A percentile compares a stretch with the other conserved stretches of the same genome.
Conservation (phyloP, 2,888 invertebrate species). For the Linnaemya tessellans region DNA sequence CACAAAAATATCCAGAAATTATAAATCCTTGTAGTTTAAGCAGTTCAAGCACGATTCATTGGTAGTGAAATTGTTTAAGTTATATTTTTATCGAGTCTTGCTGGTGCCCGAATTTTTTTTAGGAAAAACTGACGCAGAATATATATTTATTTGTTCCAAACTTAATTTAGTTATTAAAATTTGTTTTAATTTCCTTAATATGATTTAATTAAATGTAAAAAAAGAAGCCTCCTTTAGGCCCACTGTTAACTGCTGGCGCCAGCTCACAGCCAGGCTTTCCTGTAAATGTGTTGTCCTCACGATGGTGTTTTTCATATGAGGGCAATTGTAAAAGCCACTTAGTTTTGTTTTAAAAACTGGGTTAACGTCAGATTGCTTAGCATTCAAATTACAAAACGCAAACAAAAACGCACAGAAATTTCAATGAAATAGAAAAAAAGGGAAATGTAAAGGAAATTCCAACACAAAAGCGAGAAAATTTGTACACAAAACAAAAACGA, state of each 20-base stretch:
- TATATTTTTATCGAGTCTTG: no score
- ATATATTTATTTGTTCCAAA: no score
- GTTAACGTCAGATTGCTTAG: constrained; percentile 61
- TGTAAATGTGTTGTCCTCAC: constrained; percentile 24
- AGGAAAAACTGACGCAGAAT: no score
- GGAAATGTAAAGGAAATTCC: neutral
- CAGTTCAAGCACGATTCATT: no score
- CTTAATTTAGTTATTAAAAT: no score
- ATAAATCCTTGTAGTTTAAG: no score
- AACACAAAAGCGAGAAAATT: constrained; percentile 15
- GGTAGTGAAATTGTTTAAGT: no score
- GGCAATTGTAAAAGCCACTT: constrained; percentile 62
- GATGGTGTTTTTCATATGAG: constrained; percentile 31
- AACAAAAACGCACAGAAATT: constrained; percentile 1
- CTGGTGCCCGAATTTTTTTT: no score
- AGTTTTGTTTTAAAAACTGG: constrained; percentile 63
- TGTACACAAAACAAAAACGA: constrained; percentile 17
- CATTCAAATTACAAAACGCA: constrained; percentile 54
- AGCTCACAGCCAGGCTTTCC: neutral
- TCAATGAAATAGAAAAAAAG: neutral
- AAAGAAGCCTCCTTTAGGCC: neutral
- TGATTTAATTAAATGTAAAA: no score
- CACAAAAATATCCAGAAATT: no score
- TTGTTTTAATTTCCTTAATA: no score
- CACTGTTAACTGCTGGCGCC: neutral